Conservation (phyloP, 1,140 invertebrate species). For the honey bee (Apis mellifera) region DNA sequence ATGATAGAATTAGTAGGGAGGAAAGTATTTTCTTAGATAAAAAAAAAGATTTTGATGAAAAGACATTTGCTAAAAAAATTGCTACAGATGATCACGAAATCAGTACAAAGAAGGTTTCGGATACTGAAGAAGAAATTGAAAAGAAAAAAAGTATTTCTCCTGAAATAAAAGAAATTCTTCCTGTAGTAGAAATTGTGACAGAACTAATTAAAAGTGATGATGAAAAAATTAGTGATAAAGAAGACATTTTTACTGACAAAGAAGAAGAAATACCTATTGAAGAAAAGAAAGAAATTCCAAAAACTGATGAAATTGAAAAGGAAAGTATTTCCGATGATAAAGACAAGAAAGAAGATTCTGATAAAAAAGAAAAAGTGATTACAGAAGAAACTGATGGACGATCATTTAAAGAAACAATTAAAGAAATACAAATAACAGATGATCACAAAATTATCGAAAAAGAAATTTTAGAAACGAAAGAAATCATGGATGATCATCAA, state of each 20-base stretch:
- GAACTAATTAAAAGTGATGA: neutral
- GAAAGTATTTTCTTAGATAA: neutral
- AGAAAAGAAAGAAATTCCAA: neutral
- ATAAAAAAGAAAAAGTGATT: neutral
- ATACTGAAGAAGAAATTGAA: neutral
- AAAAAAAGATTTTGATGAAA: neutral
- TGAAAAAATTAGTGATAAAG: neutral
- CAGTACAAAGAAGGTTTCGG: neutral
- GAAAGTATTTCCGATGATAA: neutral
- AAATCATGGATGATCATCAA: neutral
- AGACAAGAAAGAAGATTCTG: neutral
- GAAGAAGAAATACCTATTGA: neutral
- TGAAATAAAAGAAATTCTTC: neutral
- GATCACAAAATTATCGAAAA: neutral
- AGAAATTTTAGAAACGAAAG: neutral
- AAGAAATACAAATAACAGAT: neutral
- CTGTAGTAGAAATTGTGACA: neutral
- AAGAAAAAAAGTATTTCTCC: conserved; percentile 13
- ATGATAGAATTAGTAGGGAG: neutral
- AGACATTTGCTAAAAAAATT: neutral
- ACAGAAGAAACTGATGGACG: neutral
- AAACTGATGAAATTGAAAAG: neutral
- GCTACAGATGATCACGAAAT: neutral
- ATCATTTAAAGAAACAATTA: neutral
- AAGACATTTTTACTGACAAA: too few relatives aligned